Conservation (phyloP, 2,113 vertebrate species). For the Xyliphius kryptos region DNA sequence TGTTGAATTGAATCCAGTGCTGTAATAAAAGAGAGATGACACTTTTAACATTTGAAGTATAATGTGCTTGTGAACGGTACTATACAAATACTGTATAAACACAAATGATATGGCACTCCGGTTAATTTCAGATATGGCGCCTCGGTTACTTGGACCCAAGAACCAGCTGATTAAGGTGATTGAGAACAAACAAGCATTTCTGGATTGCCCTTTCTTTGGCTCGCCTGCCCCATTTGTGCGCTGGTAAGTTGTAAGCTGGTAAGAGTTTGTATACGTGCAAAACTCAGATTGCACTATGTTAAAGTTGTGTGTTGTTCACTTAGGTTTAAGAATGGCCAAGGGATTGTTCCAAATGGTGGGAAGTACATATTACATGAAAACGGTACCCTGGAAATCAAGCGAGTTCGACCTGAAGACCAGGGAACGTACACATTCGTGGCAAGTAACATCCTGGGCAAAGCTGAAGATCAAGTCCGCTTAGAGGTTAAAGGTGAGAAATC, state of each 20-base stretch:
- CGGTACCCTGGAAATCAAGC: conserved; percentile 82
- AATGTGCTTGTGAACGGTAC: too few relatives aligned
- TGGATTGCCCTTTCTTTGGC: conserved; percentile 93
- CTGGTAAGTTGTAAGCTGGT: conserved; percentile 69
- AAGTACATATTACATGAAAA: conserved; percentile 85
- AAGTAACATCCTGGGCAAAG: conserved; percentile 83
- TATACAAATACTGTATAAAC: not conserved
- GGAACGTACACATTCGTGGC: conserved; percentile 95
- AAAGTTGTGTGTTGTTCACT: conserved; percentile 19
- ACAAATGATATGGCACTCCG: not conserved
- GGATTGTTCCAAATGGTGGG: conserved; percentile 85
- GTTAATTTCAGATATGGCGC: conserved; percentile 79
- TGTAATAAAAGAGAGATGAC: not conserved
- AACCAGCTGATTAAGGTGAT: conserved; percentile 88
- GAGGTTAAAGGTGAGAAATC: conserved; percentile 88
- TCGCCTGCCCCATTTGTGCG: conserved; percentile 83
- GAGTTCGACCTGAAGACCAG: conserved; percentile 80
- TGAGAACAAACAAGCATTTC: conserved; percentile 79
- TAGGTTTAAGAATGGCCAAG: conserved; percentile 98
- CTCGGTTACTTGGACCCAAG: conserved; percentile 77
- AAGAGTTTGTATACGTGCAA: not conserved
- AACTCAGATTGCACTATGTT: not conserved
- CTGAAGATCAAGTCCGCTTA: conserved; percentile 82
- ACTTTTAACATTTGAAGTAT: too few relatives aligned
- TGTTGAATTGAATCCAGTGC: not conserved